Percentiles rank a stretch among this genome's conserved stretches.
Conservation (phyloP, 2,113 vertebrate genomes). For the Crotalus tigris region DNA sequence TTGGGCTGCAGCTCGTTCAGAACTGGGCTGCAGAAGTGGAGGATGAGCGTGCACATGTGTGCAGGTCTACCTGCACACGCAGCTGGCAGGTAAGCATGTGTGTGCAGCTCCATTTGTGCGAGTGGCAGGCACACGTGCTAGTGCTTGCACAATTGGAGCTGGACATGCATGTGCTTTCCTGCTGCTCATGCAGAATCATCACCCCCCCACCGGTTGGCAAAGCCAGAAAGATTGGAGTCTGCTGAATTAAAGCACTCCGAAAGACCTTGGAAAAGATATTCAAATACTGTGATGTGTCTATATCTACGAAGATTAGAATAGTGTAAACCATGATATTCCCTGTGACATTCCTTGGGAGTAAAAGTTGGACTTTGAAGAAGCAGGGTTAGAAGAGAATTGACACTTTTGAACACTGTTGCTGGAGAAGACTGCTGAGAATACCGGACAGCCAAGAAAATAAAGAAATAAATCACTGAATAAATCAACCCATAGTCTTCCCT, state of each 20-base stretch:
- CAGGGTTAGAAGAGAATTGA: not conserved
- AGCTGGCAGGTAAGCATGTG: not conserved
- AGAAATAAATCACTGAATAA: not conserved
- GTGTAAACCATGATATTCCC: not conserved
- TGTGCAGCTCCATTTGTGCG: not conserved
- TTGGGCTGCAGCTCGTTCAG: not conserved
- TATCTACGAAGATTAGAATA: not conserved
- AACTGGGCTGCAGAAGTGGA: not conserved
- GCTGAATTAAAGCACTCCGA: not conserved
- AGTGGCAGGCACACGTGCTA: not conserved
- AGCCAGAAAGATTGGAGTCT: not conserved
- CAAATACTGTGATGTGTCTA: not conserved
- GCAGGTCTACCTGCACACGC: not conserved
- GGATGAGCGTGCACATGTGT: rapidly evolving
- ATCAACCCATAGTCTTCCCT: not conserved
- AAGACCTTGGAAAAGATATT: not conserved
- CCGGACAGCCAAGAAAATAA: not conserved
- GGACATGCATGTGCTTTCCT: rapidly evolving
- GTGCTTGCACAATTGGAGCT: not conserved
- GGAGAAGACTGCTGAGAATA: not conserved
- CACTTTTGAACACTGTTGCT: not conserved
- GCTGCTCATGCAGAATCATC: not conserved
- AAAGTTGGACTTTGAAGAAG: not conserved
- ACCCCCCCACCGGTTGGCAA: not conserved
- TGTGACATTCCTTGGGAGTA: not conserved